Evolutionary conservation across 2,113 vertebrate species (phyloP).

Genomic region (Mellivora capensis): DNA sequence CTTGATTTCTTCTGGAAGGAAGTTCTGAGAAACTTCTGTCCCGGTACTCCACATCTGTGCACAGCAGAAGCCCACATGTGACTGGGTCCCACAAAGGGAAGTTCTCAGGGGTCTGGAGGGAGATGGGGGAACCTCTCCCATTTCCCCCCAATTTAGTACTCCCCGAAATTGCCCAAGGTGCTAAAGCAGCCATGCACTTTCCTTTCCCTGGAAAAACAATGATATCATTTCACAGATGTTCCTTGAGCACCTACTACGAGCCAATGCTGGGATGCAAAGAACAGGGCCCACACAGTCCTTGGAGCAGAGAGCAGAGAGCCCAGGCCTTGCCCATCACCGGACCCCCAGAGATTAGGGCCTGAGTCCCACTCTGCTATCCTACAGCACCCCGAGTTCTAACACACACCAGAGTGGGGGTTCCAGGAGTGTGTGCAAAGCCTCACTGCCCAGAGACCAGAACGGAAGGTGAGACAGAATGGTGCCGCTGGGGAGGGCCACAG

Average conservation of each 20-base stretch:
- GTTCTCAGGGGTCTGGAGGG: neutral
- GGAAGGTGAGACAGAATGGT: neutral
- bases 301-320: neutral
- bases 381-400: neutral
- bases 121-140: neutral
- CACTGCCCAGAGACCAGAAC: neutral
- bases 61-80: neutral
- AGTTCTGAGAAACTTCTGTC: neutral
- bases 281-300: neutral
- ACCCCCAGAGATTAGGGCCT: neutral
- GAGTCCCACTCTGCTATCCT: neutral
- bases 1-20: neutral
- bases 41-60: neutral
- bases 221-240: neutral
- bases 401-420: neutral
- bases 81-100: neutral
- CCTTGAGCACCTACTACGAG: neutral
- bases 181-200: neutral
- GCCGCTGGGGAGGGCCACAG: rapidly evolving
- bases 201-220: neutral
- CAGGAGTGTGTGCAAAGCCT: neutral
- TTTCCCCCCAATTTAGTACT: no score
- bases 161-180: neutral
- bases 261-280: neutral
- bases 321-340: neutral